phyloP scores from a whole-genome alignment of 2,888 invertebrate genomes.

The Tenthredo distinguenda region DNA sequence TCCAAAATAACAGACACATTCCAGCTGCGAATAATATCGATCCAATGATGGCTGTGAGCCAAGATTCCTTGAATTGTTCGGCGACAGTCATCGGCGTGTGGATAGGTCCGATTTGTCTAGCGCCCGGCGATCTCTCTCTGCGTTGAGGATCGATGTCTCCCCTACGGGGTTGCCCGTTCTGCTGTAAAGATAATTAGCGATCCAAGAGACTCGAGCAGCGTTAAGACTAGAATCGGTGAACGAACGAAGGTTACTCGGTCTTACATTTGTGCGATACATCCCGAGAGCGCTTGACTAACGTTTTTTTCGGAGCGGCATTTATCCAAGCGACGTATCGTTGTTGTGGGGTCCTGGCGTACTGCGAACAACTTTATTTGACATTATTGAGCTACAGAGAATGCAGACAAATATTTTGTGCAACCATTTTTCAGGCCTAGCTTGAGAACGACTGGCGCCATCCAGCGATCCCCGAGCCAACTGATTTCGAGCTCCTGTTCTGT shows the following conservation, averaged over 20 bases:
- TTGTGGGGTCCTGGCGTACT: neutral
- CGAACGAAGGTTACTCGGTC: neutral
- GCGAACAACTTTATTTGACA: neutral
- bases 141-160: constrained; percentile 60
- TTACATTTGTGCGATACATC: constrained; percentile 47
- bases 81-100: constrained; percentile 68
- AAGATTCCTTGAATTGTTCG: constrained; percentile 84
- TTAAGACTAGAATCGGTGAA: neutral
- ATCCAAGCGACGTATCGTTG: neutral
- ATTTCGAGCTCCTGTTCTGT: neutral
- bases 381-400: neutral
- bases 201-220: neutral
- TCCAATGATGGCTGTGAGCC: constrained; percentile 87
- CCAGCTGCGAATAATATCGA: constrained; percentile 84
- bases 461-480: neutral
- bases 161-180: constrained; percentile 64
- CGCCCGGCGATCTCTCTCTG: constrained; percentile 60
- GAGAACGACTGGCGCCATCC: neutral
- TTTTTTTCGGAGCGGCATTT: neutral
- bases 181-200: neutral
- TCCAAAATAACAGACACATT: constrained; percentile 88
- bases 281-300: neutral
- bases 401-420: neutral
- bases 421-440: neutral
- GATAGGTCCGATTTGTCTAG: constrained; percentile 59